Base-by-base conservation (phyloP, 2,797 vertebrate species). In the Scomberomorus guttatus region DNA sequence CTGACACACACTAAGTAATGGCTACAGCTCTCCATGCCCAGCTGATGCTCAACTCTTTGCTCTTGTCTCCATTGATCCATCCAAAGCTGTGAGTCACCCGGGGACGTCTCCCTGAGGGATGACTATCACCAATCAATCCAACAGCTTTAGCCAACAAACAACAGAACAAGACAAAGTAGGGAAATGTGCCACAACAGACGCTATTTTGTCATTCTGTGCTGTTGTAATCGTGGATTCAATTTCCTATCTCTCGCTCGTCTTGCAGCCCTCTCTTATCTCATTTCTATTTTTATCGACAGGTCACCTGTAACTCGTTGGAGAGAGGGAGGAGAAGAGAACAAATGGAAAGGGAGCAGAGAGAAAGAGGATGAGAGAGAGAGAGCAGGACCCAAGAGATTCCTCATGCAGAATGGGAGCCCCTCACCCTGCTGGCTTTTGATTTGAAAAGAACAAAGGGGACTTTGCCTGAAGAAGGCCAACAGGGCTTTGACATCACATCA, bases 91-190 rank as follows among this genome's bases (percentile, higher is more conserved):
- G 77, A 85, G 82, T 89, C 80, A 70, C 79, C 72, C 29, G 1
- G 74, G 80, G 69, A 78, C n/a, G 8, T 79, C 84, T 80, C 80
- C 73, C 75, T 42, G 66, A 78, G 65, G 82, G 80, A 87, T 57
- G 67, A 86, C 83, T 81, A 85, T 90, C 87, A 85, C 84, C 84
- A 79, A 94, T 94, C 89, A 89, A 85, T 93, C 74, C 81, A 77
- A 80, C 84, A 84, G 84, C 82, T 88, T 89, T 79, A 82, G 71
- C 76, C 61, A 72, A 73, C 77, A 89, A 89, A 81, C 54, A 63
- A 72, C 75, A 85, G 59, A 80, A 77, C 17, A 25, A 76, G 77
- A 75, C 68, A 76, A 69, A 78, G 75, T 69, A 75, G 24, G 56
- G 46, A 25, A 67, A 81, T 75, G 54, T 85, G 83, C 62, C 88